Evolutionary conservation across 2,797 vertebrate species (phyloP).

Genomic region (Pempheris klunzingeri): DNA sequence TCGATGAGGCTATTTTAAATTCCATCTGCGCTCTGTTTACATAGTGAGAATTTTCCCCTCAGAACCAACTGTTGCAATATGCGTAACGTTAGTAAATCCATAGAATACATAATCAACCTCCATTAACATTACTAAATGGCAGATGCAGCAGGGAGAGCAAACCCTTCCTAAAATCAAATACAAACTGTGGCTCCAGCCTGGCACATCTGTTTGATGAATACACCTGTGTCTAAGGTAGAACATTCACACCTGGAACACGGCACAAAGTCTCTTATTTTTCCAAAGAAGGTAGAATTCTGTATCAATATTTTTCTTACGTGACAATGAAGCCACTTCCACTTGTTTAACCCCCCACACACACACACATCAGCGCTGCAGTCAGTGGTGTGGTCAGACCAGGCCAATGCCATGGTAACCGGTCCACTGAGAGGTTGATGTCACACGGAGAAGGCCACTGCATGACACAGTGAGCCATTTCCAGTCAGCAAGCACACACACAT

Average conservation of each 20-base stretch:
- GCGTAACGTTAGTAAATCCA: neutral
- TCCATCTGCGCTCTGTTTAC: neutral
- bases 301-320: neutral
- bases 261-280: no score
- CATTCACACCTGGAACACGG: no score
- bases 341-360: neutral
- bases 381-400: constrained; percentile 28
- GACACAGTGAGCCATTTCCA: constrained; percentile 33
- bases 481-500: constrained; percentile 16
- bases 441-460: constrained; percentile 26
- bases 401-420: constrained; percentile 39
- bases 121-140: neutral
- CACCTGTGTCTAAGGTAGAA: no score
- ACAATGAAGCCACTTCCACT: neutral
- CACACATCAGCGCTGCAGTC: constrained; percentile 1
- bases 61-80: neutral
- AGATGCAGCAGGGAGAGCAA: neutral
- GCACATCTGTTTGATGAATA: neutral
- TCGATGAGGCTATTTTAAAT: neutral
- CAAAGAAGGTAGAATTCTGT: neutral
- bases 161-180: neutral
- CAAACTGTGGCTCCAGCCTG: neutral
- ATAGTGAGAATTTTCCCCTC: neutral
- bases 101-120: neutral
- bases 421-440: constrained; percentile 36